Evolutionary conservation across 30 jellyfish, hydroid and myxozoan genomes (phyloP).

Genomic region (Hydractinia symbiolongicarpus): DNA sequence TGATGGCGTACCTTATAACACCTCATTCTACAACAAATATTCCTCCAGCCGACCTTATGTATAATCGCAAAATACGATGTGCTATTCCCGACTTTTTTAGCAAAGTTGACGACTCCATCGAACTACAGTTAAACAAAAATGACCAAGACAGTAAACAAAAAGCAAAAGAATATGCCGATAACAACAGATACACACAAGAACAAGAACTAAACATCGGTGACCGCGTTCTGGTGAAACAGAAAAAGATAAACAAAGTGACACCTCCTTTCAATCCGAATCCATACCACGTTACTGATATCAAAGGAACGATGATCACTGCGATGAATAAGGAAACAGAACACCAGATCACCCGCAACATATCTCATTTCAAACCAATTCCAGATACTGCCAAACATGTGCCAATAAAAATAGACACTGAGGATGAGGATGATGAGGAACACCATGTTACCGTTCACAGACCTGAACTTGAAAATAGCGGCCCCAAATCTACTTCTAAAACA

Average conservation of each 20-base stretch:
- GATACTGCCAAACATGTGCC: too few species aligned
- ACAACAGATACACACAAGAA: constrained; percentile 9
- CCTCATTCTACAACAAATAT: constrained; percentile 7
- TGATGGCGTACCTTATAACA: constrained; percentile 23
- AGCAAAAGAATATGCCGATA: constrained; percentile 26
- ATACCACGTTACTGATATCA: neutral
- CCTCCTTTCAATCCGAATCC: constrained; percentile 27
- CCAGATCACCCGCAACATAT: too few species aligned
- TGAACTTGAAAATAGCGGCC: too few species aligned
- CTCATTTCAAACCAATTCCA: too few species aligned
- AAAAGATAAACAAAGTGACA: constrained; percentile 33
- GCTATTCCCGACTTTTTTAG: constrained; percentile 2
- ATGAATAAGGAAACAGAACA: too few species aligned
- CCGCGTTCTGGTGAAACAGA: constrained; percentile 35
- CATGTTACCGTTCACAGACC: too few species aligned
- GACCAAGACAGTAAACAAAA: constrained; percentile 27
- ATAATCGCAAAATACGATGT: neutral
- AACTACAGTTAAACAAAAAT: constrained; percentile 21
- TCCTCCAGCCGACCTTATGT: constrained; percentile 14
- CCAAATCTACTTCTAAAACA: too few species aligned
- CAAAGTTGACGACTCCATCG: neutral
- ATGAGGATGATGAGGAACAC: too few species aligned
- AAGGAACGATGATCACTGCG: too few species aligned
- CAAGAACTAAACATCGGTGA: constrained; percentile 33
- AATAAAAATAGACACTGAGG: too few species aligned